Evolutionary conservation across 92 coral and sea anemone genomes (phyloP).

Genomic region (Chrysogorgia sp.): DNA sequence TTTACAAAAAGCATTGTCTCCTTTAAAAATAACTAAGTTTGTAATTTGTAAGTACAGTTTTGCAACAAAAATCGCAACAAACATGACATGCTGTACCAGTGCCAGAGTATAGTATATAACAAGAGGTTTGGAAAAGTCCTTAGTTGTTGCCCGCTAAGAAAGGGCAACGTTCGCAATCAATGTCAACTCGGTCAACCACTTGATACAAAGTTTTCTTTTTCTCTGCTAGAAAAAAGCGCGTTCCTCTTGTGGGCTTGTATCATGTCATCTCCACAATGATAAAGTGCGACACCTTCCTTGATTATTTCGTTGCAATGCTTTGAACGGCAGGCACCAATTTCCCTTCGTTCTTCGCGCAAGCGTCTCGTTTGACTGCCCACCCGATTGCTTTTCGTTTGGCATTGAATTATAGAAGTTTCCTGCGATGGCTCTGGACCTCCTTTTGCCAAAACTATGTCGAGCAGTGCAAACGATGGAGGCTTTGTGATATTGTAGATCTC

Average conservation of each 20-base stretch:
- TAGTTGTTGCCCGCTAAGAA: background rate
- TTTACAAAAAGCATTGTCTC: too few relatives aligned
- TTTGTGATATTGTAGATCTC: constrained; percentile 13
- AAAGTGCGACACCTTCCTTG: constrained; percentile 25
- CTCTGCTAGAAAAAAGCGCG: background rate
- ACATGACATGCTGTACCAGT: too few relatives aligned
- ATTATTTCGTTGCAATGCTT: constrained; percentile 42
- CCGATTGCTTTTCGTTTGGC: constrained; percentile 45
- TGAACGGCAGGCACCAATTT: constrained; percentile 46
- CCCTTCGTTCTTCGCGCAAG: constrained; percentile 44
- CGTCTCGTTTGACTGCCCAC: constrained; percentile 50
- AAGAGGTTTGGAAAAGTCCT: too few relatives aligned
- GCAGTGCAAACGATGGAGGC: constrained; percentile 23
- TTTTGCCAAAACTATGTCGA: constrained; percentile 18
- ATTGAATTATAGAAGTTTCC: constrained; percentile 35
- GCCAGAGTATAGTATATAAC: too few relatives aligned
- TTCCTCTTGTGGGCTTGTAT: background rate
- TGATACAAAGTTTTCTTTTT: background rate
- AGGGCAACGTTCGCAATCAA: constrained; percentile 7
- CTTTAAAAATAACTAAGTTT: too few relatives aligned
- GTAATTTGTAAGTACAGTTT: too few relatives aligned
- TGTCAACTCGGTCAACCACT: constrained; percentile 13
- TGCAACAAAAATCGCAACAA: too few relatives aligned
- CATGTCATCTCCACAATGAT: constrained; percentile 21
- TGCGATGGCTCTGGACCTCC: constrained; percentile 41